phyloP scores from a whole-genome alignment of 1,140 invertebrate genomes.

The Nasonia vitripennis region DNA sequence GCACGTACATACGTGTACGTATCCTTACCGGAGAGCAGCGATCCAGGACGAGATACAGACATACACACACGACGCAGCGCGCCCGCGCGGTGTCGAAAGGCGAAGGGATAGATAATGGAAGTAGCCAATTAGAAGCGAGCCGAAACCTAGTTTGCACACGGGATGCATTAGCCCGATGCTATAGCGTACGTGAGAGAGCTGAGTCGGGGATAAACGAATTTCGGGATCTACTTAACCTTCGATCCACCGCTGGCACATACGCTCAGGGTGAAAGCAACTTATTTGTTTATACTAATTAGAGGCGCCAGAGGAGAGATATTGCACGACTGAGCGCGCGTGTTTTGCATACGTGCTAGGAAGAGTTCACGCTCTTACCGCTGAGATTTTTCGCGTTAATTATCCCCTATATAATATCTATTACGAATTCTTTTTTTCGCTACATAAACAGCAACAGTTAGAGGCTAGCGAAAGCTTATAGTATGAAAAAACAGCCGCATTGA shows the following conservation, averaged over 20 bases:
- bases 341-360: too few species aligned
- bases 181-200: background rate
- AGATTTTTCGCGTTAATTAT: too few species aligned
- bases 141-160: constrained; percentile 29
- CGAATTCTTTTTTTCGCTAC: too few species aligned
- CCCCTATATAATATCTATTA: too few species aligned
- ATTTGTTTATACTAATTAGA: constrained; percentile 38
- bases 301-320: background rate
- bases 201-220: constrained; percentile 33
- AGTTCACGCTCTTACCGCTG: too few species aligned
- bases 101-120: constrained; percentile 40
- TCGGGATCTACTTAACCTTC: constrained; percentile 40
- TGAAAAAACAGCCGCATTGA: background rate
- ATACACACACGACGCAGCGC: background rate
- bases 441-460: too few species aligned
- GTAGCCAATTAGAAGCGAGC: constrained; percentile 45
- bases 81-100: background rate
- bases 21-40: background rate
- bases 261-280: background rate
- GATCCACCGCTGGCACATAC: background rate
- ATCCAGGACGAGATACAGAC: background rate
- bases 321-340: too few species aligned
- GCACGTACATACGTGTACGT: background rate
- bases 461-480: background rate
- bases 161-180: constrained; percentile 21